Evolutionary conservation across 2,797 vertebrate species (phyloP).

Genomic region (Mormyrus proboscirostris): DNA sequence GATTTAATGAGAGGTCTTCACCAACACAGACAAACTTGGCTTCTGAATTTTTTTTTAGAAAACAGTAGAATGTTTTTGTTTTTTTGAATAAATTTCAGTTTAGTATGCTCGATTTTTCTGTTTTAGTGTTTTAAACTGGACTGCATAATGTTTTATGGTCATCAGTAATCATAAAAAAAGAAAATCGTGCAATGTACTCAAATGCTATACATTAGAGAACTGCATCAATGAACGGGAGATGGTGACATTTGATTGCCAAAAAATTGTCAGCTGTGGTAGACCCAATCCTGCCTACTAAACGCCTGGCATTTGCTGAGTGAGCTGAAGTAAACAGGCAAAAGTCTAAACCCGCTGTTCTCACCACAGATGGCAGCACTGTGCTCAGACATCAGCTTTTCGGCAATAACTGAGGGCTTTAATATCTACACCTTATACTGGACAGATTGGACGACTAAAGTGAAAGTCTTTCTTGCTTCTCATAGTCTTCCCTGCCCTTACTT

Average conservation of each 20-base stretch:
- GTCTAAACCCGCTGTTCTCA: neutral
- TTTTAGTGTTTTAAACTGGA: neutral
- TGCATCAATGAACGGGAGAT: neutral
- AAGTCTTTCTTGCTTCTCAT: neutral
- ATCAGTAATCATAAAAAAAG: neutral
- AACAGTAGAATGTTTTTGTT: neutral
- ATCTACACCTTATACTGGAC: neutral
- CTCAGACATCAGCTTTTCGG: neutral
- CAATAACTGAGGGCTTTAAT: neutral
- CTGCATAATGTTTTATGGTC: neutral
- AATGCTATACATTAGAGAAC: neutral
- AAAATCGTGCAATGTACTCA: neutral
- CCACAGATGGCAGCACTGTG: neutral
- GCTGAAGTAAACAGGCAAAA: neutral
- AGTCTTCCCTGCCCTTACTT: slow-evolving; percentile 20
- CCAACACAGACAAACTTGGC: neutral
- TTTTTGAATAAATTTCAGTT: neutral
- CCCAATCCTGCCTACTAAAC: neutral
- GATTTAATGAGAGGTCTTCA: neutral
- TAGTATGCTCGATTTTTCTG: neutral
- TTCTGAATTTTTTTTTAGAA: neutral
- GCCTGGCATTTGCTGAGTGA: neutral
- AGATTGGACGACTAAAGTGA: neutral
- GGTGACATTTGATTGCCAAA: neutral
- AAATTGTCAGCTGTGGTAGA: neutral